Evolutionary conservation across 2,888 invertebrate genomes (phyloP).

Genomic region (Dolichopus griseipennis): DNA sequence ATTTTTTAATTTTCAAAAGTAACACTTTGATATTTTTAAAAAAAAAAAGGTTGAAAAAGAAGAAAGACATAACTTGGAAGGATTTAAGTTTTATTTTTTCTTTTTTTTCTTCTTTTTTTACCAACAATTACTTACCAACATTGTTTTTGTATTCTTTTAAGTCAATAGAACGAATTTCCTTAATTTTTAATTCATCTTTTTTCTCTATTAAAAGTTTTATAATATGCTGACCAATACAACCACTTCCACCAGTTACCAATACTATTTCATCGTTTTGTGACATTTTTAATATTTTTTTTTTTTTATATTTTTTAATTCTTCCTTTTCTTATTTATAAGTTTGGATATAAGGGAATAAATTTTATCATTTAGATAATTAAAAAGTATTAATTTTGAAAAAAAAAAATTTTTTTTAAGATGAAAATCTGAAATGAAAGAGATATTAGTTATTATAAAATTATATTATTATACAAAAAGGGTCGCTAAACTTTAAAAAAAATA

Average conservation of each 20-base stretch:
- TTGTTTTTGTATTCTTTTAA: conserved; percentile 45
- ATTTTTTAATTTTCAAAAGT: not conserved
- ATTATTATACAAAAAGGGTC: too few relatives aligned
- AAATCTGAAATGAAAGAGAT: too few relatives aligned
- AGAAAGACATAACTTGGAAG: too few relatives aligned
- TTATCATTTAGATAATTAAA: too few relatives aligned
- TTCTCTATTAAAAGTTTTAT: conserved; percentile 48
- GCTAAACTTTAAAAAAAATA: too few relatives aligned
- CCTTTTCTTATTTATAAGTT: too few relatives aligned
- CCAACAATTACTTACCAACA: conserved; percentile 44
- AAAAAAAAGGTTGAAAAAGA: not conserved
- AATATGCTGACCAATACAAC: conserved; percentile 57
- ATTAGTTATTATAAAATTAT: too few relatives aligned
- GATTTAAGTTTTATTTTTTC: not conserved
- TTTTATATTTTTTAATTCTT: too few relatives aligned
- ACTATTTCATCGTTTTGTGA: conserved; percentile 31
- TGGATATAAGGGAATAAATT: too few relatives aligned
- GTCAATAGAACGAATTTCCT: conserved; percentile 53
- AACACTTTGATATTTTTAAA: not conserved
- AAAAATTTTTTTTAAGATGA: too few relatives aligned
- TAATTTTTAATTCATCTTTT: conserved; percentile 43
- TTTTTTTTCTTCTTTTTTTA: not conserved
- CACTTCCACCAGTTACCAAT: conserved; percentile 50
- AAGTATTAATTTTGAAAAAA: too few relatives aligned
- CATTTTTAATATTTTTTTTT: conserved; percentile 17